Evolutionary conservation across 2,113 vertebrate genomes (phyloP).

Genomic region (Cnemophilus loriae): DNA sequence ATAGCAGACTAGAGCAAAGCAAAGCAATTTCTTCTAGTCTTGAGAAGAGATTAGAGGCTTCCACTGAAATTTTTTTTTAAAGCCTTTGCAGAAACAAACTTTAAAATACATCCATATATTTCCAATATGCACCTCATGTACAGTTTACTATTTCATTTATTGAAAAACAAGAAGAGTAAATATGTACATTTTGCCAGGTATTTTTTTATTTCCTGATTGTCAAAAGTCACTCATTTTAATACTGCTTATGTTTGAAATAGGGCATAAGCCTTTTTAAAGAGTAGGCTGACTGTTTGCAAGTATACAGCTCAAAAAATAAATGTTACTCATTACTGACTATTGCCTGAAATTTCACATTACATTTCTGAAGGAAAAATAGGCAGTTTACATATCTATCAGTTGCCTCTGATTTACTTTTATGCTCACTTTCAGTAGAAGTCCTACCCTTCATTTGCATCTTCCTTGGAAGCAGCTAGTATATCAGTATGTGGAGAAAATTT

Average conservation of each 20-base stretch:
- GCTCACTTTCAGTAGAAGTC: neutral
- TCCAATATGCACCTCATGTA: neutral
- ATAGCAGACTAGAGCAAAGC: neutral
- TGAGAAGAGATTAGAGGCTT: neutral
- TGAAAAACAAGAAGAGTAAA: neutral
- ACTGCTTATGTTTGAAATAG: neutral
- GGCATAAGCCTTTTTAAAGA: neutral
- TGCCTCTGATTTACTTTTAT: neutral
- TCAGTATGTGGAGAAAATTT: neutral
- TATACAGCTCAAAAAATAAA: neutral
- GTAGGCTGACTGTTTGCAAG: neutral
- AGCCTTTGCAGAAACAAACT: neutral
- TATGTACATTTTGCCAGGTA: neutral
- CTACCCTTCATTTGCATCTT: neutral
- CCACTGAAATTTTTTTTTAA: neutral
- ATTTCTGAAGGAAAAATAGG: neutral
- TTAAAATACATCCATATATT: neutral
- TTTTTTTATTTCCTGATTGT: neutral
- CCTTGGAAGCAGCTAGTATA: neutral
- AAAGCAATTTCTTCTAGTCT: neutral
- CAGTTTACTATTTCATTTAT: neutral
- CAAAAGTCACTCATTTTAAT: neutral
- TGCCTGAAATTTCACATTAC: neutral
- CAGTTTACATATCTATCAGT: neutral
- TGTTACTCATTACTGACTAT: neutral